A percentile compares a stretch with the other conserved stretches of the same genome.
phyloP scores from a whole-genome alignment of 2,113 vertebrate species.

The Salvelinus sp. region DNA sequence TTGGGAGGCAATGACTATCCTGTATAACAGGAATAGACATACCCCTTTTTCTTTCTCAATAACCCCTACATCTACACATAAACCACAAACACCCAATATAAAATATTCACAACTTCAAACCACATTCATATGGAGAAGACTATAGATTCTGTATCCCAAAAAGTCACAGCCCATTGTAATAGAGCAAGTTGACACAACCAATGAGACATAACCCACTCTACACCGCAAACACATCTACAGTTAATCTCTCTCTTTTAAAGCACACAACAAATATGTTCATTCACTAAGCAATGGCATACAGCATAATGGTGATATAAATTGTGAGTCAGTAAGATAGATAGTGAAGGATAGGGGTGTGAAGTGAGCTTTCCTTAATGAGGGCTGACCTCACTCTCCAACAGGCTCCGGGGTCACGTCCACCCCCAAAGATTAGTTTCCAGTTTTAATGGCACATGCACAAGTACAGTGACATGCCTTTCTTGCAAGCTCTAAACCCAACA shows the following conservation, averaged over 20 bases:
- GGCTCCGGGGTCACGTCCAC: conserved; percentile 29
- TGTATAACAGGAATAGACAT: neutral
- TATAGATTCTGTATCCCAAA: no score
- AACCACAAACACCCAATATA: neutral
- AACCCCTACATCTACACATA: neutral
- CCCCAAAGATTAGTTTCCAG: conserved; percentile 56
- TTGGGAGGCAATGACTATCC: neutral
- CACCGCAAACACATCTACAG: neutral
- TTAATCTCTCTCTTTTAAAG: no score
- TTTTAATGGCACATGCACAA: no score
- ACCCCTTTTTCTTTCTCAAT: neutral
- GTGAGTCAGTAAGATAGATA: neutral
- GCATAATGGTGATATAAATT: neutral
- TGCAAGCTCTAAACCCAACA: conserved; percentile 4
- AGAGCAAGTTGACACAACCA: no score
- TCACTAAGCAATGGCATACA: neutral
- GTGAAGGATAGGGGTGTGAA: neutral
- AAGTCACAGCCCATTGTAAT: no score
- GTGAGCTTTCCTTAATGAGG: neutral
- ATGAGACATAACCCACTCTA: neutral
- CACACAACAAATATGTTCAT: neutral
- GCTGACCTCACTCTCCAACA: conserved; percentile 36
- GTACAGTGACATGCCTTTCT: conserved; percentile 46
- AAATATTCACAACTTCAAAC: no score
- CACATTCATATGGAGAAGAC: no score